Evolutionary conservation across 2,888 invertebrate genomes (phyloP).

Genomic region (Stenchaetothrips biformis): DNA sequence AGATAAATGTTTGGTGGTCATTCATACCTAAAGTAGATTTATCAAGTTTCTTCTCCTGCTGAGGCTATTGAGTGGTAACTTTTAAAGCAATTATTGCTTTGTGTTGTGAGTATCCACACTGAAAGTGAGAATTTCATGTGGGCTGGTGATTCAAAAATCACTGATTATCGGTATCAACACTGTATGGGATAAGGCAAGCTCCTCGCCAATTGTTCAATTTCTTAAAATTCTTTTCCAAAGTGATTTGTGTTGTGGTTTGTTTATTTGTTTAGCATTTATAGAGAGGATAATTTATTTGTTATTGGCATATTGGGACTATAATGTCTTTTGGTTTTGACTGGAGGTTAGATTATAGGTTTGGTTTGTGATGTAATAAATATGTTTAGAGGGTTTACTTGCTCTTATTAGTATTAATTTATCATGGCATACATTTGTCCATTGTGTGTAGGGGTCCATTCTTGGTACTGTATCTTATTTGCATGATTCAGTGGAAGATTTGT

Average conservation of each 20-base stretch:
- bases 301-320: no score
- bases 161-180: neutral
- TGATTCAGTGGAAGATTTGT: neutral
- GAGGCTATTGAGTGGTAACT: neutral
- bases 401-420: neutral
- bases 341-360: no score
- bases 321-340: no score
- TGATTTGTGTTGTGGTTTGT: no score
- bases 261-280: neutral
- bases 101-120: neutral
- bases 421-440: neutral
- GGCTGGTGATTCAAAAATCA: neutral
- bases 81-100: neutral
- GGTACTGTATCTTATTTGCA: neutral
- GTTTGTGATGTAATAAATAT: no score
- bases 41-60: neutral
- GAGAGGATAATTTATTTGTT: no score
- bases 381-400: no score
- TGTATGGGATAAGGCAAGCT: neutral
- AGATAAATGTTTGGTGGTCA: neutral
- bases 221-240: neutral
- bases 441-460: neutral
- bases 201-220: neutral
- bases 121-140: neutral
- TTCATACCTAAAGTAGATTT: neutral